Evolutionary conservation across 2,888 invertebrate genomes (phyloP), one percentile per base, ranked within the genome.

Genomic region (Teleiodes luculella): DNA sequence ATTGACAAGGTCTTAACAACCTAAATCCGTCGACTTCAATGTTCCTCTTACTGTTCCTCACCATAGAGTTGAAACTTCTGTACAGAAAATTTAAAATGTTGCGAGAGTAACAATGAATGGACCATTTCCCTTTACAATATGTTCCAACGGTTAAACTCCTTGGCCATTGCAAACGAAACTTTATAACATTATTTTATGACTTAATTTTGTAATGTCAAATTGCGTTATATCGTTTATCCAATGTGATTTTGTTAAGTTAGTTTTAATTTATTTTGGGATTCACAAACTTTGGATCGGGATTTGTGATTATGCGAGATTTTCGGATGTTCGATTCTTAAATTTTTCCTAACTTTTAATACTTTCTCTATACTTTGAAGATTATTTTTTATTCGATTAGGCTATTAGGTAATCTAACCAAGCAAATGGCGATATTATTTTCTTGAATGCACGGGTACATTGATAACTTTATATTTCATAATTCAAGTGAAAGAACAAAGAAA

Each of bases 21-120:
- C 65, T 37, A 7, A 51, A 14, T 45, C 49, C 31, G 33, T 14
- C 24, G 14, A 49, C 57, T 13, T 11, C 35, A 13, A 76, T 59
- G 57, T 55, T 56, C 31, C 48, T 57, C 64, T 59, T 64, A 58
- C 57, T 76, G 57, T 8, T 0, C 2, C 0, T 0, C 1, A 1
- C 1, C 0, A 1, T 62, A 73, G 68, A 64, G 80, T 66, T 61
- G 46, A 65, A 64, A 65, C 67, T 78, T 10, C 57, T 41, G 50
- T 66, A 57, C 35, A 59, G 13, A 16, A 56, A 50, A 57, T 58
- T 59, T 60, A 63, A 62, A 78, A 72, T 71, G 75, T 73, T 75
- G 78, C 74, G 73, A 80, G 76, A 78, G 83, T 77, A 78, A 83
- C 85, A 85, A 83, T 86, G 86, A 89, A 89, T 87, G 86, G 83